These are phyloP conservation scores for Psittacula cyanocephala DNA, from an alignment of 2,113 vertebrate genomes.

Conservation along the genomic window DNA sequence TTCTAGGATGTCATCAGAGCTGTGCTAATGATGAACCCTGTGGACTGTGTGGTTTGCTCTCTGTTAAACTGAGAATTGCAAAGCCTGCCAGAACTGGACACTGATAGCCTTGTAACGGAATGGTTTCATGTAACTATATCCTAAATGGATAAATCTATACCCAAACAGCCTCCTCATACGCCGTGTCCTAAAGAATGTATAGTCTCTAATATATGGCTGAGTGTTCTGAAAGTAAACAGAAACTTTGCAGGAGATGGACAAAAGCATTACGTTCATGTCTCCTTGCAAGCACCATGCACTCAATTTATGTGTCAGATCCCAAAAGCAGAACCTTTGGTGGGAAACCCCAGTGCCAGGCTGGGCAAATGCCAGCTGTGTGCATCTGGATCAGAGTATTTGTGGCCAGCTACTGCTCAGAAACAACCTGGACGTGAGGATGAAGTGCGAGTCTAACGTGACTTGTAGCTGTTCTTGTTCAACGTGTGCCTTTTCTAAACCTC, in stretches of 20 bases:
- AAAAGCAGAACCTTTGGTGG: not conserved
- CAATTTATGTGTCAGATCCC: not conserved
- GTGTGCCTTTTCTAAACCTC: not conserved
- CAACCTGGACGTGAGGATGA: fast-evolving
- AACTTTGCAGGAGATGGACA: not conserved
- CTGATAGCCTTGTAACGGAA: not conserved
- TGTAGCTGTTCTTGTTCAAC: not conserved
- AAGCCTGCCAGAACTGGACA: not conserved
- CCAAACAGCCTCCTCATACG: not conserved
- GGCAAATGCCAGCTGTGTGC: not conserved
- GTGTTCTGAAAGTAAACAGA: not conserved
- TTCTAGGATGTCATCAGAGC: not conserved
- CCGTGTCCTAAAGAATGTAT: not conserved
- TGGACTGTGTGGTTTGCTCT: not conserved
- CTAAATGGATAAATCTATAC: not conserved
- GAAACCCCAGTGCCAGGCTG: not conserved
- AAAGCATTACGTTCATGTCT: not conserved
- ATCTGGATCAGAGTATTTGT: not conserved
- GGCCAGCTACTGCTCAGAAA: not conserved
- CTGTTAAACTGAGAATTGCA: not conserved
- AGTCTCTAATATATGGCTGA: not conserved
- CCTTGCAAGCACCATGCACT: not conserved
- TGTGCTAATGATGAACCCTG: not conserved
- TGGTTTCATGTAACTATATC: not conserved
- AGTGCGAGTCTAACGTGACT: fast-evolving